These are phyloP conservation scores for Agonopterix heracliana DNA, from an alignment of 2,888 invertebrate species.

Conservation along the genomic window DNA sequence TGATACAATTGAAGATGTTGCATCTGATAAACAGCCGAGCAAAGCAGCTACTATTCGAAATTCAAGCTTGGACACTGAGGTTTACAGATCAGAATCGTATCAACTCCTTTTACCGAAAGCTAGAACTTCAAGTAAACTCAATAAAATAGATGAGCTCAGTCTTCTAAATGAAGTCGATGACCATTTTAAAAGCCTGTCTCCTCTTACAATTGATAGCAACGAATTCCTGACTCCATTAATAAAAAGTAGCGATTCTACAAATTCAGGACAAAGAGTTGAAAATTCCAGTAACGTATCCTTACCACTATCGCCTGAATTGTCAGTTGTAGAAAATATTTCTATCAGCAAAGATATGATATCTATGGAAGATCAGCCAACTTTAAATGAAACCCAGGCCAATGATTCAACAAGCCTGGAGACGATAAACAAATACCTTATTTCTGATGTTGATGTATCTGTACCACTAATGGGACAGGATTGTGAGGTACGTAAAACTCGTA, in stretches of 20 bases:
- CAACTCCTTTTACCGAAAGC: constrained; percentile 39
- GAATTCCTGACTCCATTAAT: neutral
- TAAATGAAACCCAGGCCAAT: constrained; percentile 33
- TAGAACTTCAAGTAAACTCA: constrained; percentile 22
- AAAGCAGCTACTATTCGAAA: constrained; percentile 19
- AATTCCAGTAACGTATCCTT: constrained; percentile 53
- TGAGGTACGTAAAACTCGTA: constrained; percentile 24
- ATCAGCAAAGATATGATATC: constrained; percentile 37
- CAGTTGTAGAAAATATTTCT: constrained; percentile 59
- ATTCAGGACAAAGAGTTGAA: constrained; percentile 5
- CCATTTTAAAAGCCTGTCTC: constrained; percentile 2
- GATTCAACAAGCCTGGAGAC: constrained; percentile 13
- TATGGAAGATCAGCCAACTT: constrained; percentile 24
- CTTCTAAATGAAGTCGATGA: constrained; percentile 13
- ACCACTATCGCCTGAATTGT: constrained; percentile 59
- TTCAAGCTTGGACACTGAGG: constrained; percentile 34
- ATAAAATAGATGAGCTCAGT: constrained; percentile 40
- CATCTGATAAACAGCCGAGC: constrained; percentile 8
- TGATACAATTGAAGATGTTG: constrained; percentile 14
- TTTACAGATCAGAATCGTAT: constrained; percentile 56
- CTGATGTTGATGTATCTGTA: constrained; percentile 40
- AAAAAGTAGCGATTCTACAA: constrained; percentile 1
- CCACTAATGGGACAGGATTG: constrained; percentile 55
- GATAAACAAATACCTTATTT: constrained; percentile 34
- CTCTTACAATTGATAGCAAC: constrained; percentile 7